Percentiles rank a stretch among this genome's conserved stretches.
These are phyloP conservation scores for Hippocampus kuda DNA, from an alignment of 2,797 vertebrate species.

Conservation along the genomic window DNA sequence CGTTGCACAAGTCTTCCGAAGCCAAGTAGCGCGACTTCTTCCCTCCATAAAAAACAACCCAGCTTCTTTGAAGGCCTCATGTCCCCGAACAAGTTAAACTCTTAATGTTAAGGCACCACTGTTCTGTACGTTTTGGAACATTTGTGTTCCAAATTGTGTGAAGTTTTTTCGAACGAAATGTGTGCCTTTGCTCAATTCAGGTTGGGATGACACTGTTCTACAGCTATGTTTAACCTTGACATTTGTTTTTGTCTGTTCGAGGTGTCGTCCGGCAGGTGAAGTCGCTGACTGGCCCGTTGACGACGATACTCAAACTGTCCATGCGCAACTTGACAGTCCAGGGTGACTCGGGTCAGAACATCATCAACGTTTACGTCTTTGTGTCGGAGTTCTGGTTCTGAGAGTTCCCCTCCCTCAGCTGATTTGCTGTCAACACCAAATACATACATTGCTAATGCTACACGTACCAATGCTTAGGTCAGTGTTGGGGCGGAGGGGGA, in stretches of 20 bases:
- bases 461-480: constrained; percentile 22
- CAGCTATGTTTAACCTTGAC: too few relatives aligned
- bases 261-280: constrained; percentile 90
- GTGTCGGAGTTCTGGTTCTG: constrained; percentile 96
- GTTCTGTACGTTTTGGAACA: too few relatives aligned
- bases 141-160: too few relatives aligned
- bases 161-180: too few relatives aligned
- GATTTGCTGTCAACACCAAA: constrained; percentile 32
- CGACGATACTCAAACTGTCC: constrained; percentile 79
- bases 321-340: constrained; percentile 84
- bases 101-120: too few relatives aligned
- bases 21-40: not conserved
- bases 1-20: not conserved
- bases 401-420: constrained; percentile 12
- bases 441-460: constrained; percentile 26
- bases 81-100: too few relatives aligned
- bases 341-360: constrained; percentile 80
- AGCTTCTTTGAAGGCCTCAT: not conserved
- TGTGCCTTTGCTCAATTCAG: too few relatives aligned
- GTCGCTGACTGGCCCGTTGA: constrained; percentile 78
- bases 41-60: not conserved
- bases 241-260: constrained; percentile 41
- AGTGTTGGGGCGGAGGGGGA: constrained; percentile 12
- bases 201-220: too few relatives aligned
- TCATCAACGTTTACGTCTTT: constrained; percentile 86